A percentile compares a stretch with the other conserved stretches of the same genome.
Conservation (phyloP, 1,140 invertebrate genomes). For the Cydia strobilella region DNA sequence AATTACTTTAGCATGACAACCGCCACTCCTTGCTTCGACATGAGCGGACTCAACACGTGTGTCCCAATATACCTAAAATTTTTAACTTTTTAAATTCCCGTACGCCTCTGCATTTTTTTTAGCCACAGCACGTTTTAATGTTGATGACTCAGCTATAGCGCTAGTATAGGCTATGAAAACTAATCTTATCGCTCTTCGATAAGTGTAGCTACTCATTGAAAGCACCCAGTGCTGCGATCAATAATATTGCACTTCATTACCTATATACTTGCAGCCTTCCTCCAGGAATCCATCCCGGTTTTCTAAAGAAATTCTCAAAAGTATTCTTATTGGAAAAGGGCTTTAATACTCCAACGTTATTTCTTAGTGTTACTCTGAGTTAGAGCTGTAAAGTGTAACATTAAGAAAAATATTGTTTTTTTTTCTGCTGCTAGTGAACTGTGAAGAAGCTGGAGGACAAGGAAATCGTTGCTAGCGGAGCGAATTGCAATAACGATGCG, state of each 20-base stretch:
- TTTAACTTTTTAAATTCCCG: conserved; percentile 21
- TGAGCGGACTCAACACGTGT: conserved; percentile 51
- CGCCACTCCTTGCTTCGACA: conserved; percentile 49
- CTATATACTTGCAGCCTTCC: not conserved
- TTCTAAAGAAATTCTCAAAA: not conserved
- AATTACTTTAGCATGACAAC: conserved; percentile 58
- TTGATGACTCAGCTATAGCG: conserved; percentile 3
- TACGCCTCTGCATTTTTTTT: not conserved
- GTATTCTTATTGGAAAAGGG: not conserved
- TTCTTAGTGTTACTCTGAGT: conserved; percentile 33
- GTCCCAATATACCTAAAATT: conserved; percentile 42
- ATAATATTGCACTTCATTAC: conserved; percentile 42
- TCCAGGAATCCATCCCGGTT: not conserved
- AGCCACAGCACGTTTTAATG: conserved; percentile 12
- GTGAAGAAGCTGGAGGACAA: conserved; percentile 34
- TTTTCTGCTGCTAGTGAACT: conserved; percentile 23
- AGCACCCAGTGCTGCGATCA: conserved; percentile 56
- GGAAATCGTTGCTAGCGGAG: conserved; percentile 55
- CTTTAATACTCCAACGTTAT: conserved; percentile 48
- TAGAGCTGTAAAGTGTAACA: not conserved
- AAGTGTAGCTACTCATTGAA: conserved; percentile 53
- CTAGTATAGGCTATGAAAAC: conserved; percentile 54
- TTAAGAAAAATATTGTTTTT: conserved; percentile 1
- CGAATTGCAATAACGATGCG: conserved; percentile 62
- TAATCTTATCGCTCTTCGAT: conserved; percentile 74